Percentiles rank a stretch among this genome's conserved stretches.
These are phyloP conservation scores for Falco novaeseelandiae DNA, from an alignment of 2,797 vertebrate species.

Conservation along the genomic window DNA sequence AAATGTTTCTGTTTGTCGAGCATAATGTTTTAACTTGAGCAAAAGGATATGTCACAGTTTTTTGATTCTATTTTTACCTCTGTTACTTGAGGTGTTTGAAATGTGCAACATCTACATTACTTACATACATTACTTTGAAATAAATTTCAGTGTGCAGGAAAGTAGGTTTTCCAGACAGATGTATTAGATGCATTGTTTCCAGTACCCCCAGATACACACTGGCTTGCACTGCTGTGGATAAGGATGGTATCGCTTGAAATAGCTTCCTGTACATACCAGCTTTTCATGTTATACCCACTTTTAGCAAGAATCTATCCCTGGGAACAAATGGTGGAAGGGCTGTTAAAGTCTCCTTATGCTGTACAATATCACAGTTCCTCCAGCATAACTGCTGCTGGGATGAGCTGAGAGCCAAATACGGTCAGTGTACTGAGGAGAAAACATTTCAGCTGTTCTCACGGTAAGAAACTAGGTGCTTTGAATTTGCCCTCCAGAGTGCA, in stretches of 20 bases:
- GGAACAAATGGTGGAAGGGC: slow-evolving; percentile 2
- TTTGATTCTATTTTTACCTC: neutral
- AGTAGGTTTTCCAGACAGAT: neutral
- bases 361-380: neutral
- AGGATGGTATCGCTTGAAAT: neutral
- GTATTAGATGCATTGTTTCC: neutral
- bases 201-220: neutral
- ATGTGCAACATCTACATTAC: neutral
- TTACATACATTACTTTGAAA: neutral
- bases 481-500: neutral
- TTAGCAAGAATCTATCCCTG: neutral
- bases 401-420: neutral
- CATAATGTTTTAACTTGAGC: neutral
- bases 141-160: neutral
- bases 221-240: neutral
- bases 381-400: neutral
- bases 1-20: slow-evolving; percentile 18
- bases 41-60: neutral
- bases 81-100: neutral
- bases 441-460: neutral
- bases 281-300: neutral
- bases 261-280: neutral
- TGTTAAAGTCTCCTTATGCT: slow-evolving; percentile 12
- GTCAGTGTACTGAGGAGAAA: neutral
- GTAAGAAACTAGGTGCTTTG: neutral